These are phyloP conservation scores for Chouioia cunea DNA, from an alignment of 2,888 invertebrate species.

Conservation along the genomic window DNA sequence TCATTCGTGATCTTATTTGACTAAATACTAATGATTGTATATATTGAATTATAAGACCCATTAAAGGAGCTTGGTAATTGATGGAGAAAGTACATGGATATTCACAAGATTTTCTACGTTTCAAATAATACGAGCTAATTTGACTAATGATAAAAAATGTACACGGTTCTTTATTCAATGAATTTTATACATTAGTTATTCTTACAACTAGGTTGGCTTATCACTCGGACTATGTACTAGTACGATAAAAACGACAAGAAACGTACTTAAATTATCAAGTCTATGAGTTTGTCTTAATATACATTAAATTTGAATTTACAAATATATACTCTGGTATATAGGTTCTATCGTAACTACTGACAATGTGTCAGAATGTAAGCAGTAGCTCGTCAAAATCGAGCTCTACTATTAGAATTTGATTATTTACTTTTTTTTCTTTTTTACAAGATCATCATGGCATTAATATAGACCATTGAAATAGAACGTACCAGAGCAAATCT, in stretches of 20 bases:
- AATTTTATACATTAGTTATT: neutral
- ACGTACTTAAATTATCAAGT: constrained; percentile 30
- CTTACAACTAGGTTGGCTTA: constrained; percentile 4
- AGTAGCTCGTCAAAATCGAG: constrained; percentile 3
- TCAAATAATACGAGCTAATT: neutral
- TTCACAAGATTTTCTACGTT: constrained; percentile 1
- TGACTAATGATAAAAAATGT: constrained; percentile 7
- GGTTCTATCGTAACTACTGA: neutral
- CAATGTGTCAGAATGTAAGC: neutral
- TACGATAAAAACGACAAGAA: neutral
- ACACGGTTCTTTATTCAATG: constrained; percentile 2
- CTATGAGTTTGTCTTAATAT: constrained; percentile 19
- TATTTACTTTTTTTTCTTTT: neutral
- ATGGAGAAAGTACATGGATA: constrained; percentile 3
- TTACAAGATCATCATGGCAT: constrained; percentile 9
- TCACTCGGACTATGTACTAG: constrained; percentile 13
- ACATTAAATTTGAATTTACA: constrained; percentile 30
- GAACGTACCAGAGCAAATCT: constrained; percentile 8
- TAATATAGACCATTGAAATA: neutral
- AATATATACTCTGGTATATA: constrained; percentile 13
- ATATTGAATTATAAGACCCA: constrained; percentile 11
- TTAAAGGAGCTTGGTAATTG: constrained; percentile 1
- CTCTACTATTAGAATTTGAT: neutral
- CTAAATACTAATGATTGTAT: constrained; percentile 23
- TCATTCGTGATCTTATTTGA: constrained; percentile 22